Conservation (phyloP, 2,888 invertebrate genomes). For the Phaedon cochleariae region DNA sequence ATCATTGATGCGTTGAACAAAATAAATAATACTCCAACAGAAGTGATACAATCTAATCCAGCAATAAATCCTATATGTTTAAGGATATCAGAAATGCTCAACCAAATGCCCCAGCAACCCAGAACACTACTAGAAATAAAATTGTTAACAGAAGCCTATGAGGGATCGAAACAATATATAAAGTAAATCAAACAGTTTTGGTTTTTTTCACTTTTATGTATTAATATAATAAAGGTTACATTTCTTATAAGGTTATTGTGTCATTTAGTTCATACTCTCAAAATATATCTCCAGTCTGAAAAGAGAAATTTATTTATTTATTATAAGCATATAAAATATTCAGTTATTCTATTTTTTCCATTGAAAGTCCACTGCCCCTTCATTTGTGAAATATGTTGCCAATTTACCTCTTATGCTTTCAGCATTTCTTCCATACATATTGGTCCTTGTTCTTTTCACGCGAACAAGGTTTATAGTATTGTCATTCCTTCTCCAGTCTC, state of each 20-base stretch:
- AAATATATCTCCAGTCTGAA: too few species aligned
- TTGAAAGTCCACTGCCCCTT: constrained; percentile 28
- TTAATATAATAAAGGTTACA: constrained; percentile 7
- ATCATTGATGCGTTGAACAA: constrained; percentile 19
- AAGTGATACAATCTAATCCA: neutral
- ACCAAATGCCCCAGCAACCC: constrained; percentile 6
- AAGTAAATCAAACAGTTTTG: neutral
- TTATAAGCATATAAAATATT: too few species aligned
- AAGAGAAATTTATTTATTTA: too few species aligned
- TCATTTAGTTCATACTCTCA: neutral
- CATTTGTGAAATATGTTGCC: constrained; percentile 16
- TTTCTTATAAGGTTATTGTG: neutral
- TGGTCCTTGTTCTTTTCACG: constrained; percentile 9
- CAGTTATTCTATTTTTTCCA: constrained; percentile 32
- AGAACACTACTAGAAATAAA: constrained; percentile 18
- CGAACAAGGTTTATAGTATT: constrained; percentile 13
- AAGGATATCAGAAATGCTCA: constrained; percentile 16
- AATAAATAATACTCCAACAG: constrained; percentile 12
- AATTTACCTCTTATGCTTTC: constrained; percentile 21
- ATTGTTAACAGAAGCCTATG: constrained; percentile 12
- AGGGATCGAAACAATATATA: constrained; percentile 19
- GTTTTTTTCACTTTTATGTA: neutral
- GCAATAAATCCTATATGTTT: constrained; percentile 19
- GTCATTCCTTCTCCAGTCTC: constrained; percentile 22
- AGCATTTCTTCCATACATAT: constrained; percentile 13